A percentile compares a stretch with the other conserved stretches of the same genome.
phyloP scores from a whole-genome alignment of 1,140 invertebrate species.

The Drosophila kepulauana region DNA sequence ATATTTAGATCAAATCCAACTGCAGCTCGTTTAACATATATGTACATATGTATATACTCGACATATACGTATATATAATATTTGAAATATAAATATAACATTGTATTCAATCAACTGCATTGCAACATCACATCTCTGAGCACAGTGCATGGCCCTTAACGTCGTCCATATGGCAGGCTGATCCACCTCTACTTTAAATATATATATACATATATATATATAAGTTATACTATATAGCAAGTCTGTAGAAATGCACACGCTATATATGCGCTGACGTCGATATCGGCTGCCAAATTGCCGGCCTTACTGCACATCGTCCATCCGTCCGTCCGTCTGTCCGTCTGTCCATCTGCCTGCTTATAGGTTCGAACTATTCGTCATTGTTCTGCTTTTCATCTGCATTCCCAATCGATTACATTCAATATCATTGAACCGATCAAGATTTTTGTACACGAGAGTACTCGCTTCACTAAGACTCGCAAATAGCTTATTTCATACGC shows the following conservation, averaged over 20 bases:
- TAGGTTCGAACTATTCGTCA: conserved; percentile 71
- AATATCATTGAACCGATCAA: no score
- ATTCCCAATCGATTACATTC: neutral
- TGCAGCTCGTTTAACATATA: conserved; percentile 8
- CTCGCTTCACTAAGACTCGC: neutral
- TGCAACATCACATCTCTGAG: conserved; percentile 25
- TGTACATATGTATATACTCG: neutral
- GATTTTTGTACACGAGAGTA: no score
- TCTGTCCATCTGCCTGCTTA: conserved; percentile 32
- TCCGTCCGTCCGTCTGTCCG: conserved; percentile 3
- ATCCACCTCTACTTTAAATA: neutral
- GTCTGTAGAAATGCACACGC: neutral
- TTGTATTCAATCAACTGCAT: neutral
- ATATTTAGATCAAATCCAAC: conserved; percentile 39
- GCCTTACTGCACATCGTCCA: conserved; percentile 26
- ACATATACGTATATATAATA: neutral
- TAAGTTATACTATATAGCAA: conserved; percentile 11
- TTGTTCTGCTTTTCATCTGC: conserved; percentile 54
- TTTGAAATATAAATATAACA: neutral
- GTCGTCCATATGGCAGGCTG: conserved; percentile 7
- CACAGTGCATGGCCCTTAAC: conserved; percentile 42
- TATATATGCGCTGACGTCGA: conserved; percentile 37
- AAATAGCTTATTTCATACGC: neutral
- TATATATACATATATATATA: conserved; percentile 27
- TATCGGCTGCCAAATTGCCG: conserved; percentile 45